Evolutionary conservation across 2,797 vertebrate genomes (phyloP), one percentile per base, ranked within the genome.

Genomic region (Salarias fasciatus): DNA sequence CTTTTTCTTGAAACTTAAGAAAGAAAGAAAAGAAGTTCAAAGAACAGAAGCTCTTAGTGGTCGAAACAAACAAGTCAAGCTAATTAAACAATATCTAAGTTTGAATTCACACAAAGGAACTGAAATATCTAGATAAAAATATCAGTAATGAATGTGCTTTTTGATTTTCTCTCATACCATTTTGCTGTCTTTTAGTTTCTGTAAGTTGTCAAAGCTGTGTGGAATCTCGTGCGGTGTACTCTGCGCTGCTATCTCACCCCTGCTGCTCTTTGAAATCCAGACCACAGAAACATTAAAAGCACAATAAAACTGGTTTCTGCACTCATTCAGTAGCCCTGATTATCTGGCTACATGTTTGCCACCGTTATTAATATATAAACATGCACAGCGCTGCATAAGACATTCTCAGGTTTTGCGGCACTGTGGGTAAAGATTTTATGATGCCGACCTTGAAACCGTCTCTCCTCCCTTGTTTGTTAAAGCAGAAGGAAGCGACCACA

Each of bases 401-500:
- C 28, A 18, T 24, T 9, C 53, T 50, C 9, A 2, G 71, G 71
- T 77, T 82, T 67, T 88, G 77, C 70, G 72, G 77, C 59, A 56
- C 62, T 18, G 52, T 83, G 79, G 82, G 84, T 60, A 72, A 83
- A 75, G 75, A 57, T 69, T 80, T 77, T 66, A 83, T 55, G 61
- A 78, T 64, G 52, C 72, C 36, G 12, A 83, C 72, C 65, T 74
- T 72, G 55, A 82, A 76, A 64, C 62, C 59, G 62, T 49, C 66
- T 79, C 71, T 71, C 38, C 69, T 86, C 77, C 63, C 72, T 73
- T 70, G 63, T 78, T 73, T 37, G 59, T 63, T 48, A 57, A 81
- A 83, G 75, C 75, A 72, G 78, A 85, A 78, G 74, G 79, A 86
- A 67, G 66, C 70, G 75, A 66, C 82, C 83, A 86, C 86, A 89